phyloP scores from a whole-genome alignment of 2,888 invertebrate species.

The Leptinotarsa peninsularis region DNA sequence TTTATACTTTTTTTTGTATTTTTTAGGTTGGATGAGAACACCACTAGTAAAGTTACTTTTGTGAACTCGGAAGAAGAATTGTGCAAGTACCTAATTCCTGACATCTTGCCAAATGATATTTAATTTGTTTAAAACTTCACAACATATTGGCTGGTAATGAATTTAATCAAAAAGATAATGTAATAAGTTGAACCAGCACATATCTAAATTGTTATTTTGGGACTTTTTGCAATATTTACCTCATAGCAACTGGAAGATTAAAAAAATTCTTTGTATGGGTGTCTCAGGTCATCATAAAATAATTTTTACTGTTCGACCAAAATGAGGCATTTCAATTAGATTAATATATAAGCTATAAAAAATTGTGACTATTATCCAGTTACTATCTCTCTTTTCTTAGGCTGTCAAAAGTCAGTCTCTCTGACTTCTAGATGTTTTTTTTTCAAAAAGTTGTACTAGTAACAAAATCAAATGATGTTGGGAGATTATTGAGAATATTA shows the following conservation, averaged over 20 bases:
- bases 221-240: not conserved
- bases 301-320: no score
- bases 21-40: conserved; percentile 80
- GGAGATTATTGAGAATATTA: no score
- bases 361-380: no score
- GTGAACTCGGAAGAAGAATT: conserved; percentile 77
- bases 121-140: conserved; percentile 57
- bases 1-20: no score
- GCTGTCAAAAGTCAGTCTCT: no score
- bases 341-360: no score
- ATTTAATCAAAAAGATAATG: not conserved
- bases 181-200: not conserved
- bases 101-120: conserved; percentile 79
- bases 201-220: not conserved
- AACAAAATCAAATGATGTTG: no score
- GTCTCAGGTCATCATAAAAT: no score
- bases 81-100: conserved; percentile 81
- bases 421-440: no score
- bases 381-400: no score
- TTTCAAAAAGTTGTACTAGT: no score
- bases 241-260: not conserved
- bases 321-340: no score
- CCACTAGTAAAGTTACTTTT: conserved; percentile 81
- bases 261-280: not conserved
- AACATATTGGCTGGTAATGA: not conserved